phyloP scores from a whole-genome alignment of 1,140 invertebrate genomes.

The Heliconius hermathena region DNA sequence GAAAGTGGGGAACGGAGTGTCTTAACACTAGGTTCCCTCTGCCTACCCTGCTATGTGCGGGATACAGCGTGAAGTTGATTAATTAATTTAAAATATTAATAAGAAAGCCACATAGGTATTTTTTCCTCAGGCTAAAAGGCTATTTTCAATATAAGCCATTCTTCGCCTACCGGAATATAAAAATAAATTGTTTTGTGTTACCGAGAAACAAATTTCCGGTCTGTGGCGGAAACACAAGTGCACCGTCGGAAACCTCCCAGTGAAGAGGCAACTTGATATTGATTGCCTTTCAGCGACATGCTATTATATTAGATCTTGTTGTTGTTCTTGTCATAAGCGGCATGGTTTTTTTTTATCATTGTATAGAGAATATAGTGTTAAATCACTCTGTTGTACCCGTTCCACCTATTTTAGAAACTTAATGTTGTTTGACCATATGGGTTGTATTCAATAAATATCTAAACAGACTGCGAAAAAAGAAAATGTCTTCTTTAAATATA shows the following conservation, averaged over 20 bases:
- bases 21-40: too few relatives aligned
- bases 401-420: background rate
- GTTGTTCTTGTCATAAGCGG: background rate
- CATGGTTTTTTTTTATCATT: background rate
- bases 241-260: background rate
- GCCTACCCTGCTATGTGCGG: too few relatives aligned
- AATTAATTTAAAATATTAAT: too few relatives aligned
- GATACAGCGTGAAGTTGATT: too few relatives aligned
- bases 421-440: too few relatives aligned
- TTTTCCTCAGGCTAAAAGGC: background rate
- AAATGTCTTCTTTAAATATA: too few relatives aligned
- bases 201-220: constrained; percentile 11
- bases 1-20: too few relatives aligned
- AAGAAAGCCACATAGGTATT: background rate
- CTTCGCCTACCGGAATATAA: background rate
- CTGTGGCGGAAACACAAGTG: constrained; percentile 8
- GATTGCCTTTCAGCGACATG: constrained; percentile 1
- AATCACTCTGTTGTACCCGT: background rate
- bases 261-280: constrained; percentile 8
- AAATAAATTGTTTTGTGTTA: constrained; percentile 14
- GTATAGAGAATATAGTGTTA: background rate
- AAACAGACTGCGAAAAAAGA: too few relatives aligned
- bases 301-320: constrained; percentile 10
- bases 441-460: too few relatives aligned
- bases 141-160: background rate